Conservation (phyloP, 2,888 invertebrate genomes). For the Neria commutata region DNA sequence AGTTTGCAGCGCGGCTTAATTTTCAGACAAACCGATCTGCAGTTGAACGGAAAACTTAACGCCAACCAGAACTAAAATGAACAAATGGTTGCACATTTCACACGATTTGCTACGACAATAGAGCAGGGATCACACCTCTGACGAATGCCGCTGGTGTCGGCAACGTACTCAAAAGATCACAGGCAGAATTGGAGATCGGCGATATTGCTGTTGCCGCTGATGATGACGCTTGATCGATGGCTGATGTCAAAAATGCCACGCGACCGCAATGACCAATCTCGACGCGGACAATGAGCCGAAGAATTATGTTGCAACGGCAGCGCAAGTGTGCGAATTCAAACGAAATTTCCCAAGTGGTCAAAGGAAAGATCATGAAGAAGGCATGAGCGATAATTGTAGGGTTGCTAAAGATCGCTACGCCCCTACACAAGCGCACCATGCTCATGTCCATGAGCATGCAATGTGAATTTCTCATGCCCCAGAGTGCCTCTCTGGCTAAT, state of each 20-base stretch:
- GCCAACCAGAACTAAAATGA: conserved; percentile 58
- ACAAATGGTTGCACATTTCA: conserved; percentile 57
- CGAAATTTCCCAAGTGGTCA: conserved; percentile 30
- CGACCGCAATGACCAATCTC: conserved; percentile 47
- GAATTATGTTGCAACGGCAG: conserved; percentile 38
- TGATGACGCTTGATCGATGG: conserved; percentile 40
- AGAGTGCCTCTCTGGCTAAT: no score
- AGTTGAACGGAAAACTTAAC: conserved; percentile 40
- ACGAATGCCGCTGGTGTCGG: background rate
- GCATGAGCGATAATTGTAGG: conserved; percentile 43
- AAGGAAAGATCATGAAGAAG: background rate
- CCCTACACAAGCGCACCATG: no score
- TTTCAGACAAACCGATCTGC: no score
- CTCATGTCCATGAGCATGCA: no score
- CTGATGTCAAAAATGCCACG: conserved; percentile 54
- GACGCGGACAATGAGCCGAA: conserved; percentile 20
- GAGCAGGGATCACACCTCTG: conserved; percentile 15
- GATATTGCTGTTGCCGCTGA: background rate
- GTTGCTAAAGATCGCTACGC: conserved; percentile 54
- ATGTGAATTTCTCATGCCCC: no score
- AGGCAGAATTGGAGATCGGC: no score
- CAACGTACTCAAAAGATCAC: no score
- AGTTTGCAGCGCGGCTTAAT: no score
- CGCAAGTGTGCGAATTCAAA: conserved; percentile 33
- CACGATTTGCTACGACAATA: conserved; percentile 39